phyloP scores from a whole-genome alignment of 2,113 vertebrate species.

The Chaenogobius annularis region DNA sequence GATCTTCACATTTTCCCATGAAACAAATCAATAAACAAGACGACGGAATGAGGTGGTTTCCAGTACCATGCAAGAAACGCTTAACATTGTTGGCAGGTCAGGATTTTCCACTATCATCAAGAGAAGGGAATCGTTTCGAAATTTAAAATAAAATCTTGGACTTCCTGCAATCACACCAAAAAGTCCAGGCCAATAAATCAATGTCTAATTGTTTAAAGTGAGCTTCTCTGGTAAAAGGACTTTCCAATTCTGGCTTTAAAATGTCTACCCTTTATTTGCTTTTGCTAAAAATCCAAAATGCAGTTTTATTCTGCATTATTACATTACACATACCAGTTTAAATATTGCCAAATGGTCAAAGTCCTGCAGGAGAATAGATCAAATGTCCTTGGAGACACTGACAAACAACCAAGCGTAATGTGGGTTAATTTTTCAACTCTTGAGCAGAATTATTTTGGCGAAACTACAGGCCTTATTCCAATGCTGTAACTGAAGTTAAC shows the following conservation, averaged over 20 bases:
- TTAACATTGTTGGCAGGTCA: constrained; percentile 15
- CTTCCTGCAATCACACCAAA: not conserved
- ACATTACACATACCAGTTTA: not conserved
- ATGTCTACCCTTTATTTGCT: not conserved
- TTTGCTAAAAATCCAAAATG: not conserved
- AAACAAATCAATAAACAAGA: constrained; percentile 1
- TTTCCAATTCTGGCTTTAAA: not conserved
- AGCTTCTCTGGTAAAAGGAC: not conserved
- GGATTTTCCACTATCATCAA: constrained; percentile 40
- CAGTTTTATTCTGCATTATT: not conserved
- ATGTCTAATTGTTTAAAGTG: constrained; percentile 3
- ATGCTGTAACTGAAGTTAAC: constrained; percentile 24
- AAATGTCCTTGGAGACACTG: not conserved
- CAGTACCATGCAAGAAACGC: constrained; percentile 20
- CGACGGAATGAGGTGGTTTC: constrained; percentile 4
- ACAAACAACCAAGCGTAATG: constrained; percentile 4
- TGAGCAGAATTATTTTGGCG: constrained; percentile 1
- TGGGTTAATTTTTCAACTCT: constrained; percentile 23
- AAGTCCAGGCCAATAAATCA: not conserved
- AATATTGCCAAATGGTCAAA: not conserved
- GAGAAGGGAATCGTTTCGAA: not conserved
- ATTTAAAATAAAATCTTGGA: not conserved
- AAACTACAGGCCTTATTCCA: not conserved
- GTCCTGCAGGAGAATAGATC: not conserved
- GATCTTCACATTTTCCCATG: constrained; percentile 8